Base-by-base conservation (phyloP, 1,140 invertebrate genomes). In the Magallana angulata region DNA sequence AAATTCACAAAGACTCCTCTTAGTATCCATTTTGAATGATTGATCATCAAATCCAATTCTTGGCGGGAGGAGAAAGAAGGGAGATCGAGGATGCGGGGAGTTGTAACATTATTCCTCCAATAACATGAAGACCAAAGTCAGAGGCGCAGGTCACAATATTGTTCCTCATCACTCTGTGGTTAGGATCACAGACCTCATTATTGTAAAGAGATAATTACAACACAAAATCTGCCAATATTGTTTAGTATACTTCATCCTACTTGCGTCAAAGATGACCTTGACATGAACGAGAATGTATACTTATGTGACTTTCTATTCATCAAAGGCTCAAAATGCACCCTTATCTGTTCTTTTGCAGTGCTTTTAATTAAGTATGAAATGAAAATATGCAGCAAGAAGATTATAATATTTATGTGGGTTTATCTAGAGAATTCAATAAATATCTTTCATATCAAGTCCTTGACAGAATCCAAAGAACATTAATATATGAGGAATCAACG, bases 171-270 rank as follows among this genome's bases (percentile, higher is more conserved):
- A 76, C 30, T 76, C 36, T 8, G 24, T 76, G 24, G 68, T 36
- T 12, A 30, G 36, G 68, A 76, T 76, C 68, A 76, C 8, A 76
- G 18, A 30, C 24, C 68, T 76, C 24, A 76, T 76, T 30, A 76
- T 36, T 76, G 24, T 30, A 30, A 76, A 24, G 11, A 36, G 68
- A 24, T 76, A 36, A 76, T 76, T 76, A 76, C 68, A 30, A 12
- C 68, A 30, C 11, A 24, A 30, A 76, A 76, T 36, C 68, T 76
- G 68, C 68, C 68, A 76, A 76, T 76, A 76, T 36, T 76, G 68
- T 76, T 76, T 76, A 76, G 68, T 76, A 76, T 76, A 76, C 68
- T 76, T 76, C 68, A 76, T 76, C 68, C 11, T 11, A 76, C 68
- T 76, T 76, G 68, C 68, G 68, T 76, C 68, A 76, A 76, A 30